Evolutionary conservation across 2,113 vertebrate genomes (phyloP).

Genomic region (Dromaius novaehollandiae): DNA sequence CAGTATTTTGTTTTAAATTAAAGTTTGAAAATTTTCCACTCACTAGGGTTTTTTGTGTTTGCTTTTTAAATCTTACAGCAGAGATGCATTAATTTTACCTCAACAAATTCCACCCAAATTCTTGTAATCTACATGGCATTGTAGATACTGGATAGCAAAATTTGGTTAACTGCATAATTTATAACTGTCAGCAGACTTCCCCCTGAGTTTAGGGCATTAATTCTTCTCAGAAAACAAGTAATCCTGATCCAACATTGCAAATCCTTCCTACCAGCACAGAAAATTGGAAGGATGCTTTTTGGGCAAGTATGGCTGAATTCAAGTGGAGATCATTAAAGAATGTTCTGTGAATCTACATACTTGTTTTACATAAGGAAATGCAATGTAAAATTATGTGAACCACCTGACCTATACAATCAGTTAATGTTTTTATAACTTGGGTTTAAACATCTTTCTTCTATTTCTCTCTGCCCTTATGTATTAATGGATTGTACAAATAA

Average conservation of each 20-base stretch:
- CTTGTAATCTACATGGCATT: not conserved
- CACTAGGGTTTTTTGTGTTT: not conserved
- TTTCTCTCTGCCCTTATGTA: not conserved
- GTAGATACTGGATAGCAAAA: not conserved
- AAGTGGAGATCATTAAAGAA: not conserved
- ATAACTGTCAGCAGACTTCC: not conserved
- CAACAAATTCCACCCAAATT: not conserved
- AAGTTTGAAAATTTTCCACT: not conserved
- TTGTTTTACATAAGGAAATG: not conserved
- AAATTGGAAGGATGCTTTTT: rapidly evolving
- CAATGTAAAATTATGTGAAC: not conserved
- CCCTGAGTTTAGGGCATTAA: not conserved
- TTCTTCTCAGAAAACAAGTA: not conserved
- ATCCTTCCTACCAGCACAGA: not conserved
- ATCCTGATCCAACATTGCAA: not conserved
- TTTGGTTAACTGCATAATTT: not conserved
- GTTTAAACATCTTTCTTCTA: not conserved
- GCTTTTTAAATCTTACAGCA: not conserved
- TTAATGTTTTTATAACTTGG: not conserved
- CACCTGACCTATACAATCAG: not conserved
- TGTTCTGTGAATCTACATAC: not conserved
- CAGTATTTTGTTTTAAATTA: not conserved
- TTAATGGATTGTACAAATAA: not conserved
- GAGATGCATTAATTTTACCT: not conserved
- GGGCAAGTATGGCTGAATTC: not conserved